phyloP scores from a whole-genome alignment of 2,797 vertebrate species.

The Mus minutoides region DNA sequence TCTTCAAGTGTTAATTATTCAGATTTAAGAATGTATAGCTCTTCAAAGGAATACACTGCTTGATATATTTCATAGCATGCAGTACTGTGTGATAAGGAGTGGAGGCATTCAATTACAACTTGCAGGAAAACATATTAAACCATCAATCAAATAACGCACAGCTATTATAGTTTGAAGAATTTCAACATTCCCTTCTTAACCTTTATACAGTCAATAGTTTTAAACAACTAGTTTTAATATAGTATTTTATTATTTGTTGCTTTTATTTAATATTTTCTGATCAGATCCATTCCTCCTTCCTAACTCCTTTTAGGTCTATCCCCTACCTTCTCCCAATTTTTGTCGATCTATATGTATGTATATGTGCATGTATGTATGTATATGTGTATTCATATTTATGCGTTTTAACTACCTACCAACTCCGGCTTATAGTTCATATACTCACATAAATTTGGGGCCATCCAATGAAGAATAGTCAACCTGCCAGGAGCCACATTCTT shows the following conservation, averaged over 20 bases:
- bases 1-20: not conserved
- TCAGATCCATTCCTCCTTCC: too few relatives aligned
- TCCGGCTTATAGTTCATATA: not conserved
- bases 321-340: too few relatives aligned
- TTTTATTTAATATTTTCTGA: too few relatives aligned
- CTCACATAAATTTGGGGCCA: not conserved
- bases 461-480: not conserved
- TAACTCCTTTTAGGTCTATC: too few relatives aligned
- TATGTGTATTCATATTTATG: too few relatives aligned
- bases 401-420: not conserved
- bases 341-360: too few relatives aligned
- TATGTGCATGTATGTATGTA: too few relatives aligned
- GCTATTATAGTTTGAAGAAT: not conserved
- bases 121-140: constrained; percentile 11
- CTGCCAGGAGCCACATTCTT: too few relatives aligned
- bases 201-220: not conserved
- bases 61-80: constrained; percentile 26
- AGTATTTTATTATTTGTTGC: not conserved
- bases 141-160: not conserved
- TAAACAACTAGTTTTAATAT: not conserved
- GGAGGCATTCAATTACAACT: not conserved
- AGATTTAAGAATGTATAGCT: not conserved
- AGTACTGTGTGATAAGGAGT: not conserved
- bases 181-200: not conserved
- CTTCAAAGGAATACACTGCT: not conserved